A percentile compares a stretch with the other conserved stretches of the same genome.
Conservation (phyloP, 2,113 vertebrate genomes). For the Alethe diademata region DNA sequence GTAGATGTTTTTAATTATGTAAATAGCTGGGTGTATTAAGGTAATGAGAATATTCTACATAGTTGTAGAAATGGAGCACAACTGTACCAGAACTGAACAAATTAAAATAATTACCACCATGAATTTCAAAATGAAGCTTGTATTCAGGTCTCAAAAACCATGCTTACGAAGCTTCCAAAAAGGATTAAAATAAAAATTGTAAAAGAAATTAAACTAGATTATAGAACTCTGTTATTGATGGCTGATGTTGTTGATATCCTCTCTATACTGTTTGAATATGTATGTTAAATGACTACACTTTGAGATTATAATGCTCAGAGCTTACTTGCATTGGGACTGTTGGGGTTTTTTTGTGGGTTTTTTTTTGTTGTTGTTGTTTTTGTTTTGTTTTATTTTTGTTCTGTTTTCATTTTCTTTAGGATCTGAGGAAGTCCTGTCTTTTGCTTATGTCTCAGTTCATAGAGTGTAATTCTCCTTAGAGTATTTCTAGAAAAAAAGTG, state of each 20-base stretch:
- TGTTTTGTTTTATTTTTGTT: neutral
- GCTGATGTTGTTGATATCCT: neutral
- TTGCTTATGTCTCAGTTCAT: neutral
- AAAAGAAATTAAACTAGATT: neutral
- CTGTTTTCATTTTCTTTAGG: neutral
- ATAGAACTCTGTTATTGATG: neutral
- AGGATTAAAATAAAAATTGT: neutral
- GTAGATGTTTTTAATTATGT: neutral
- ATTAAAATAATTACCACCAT: neutral
- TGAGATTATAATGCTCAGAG: neutral
- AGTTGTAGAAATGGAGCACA: neutral
- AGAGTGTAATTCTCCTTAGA: neutral
- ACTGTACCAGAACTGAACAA: neutral
- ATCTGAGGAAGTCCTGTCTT: neutral
- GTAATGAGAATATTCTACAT: neutral
- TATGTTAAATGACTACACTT: neutral
- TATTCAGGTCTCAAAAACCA: neutral
- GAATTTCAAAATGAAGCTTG: neutral
- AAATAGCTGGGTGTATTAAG: neutral
- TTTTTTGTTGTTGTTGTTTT: neutral
- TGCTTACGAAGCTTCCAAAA: neutral
- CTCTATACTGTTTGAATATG: neutral
- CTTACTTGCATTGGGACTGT: neutral
- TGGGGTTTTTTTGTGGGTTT: too few species aligned
- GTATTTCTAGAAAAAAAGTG: neutral